Conservation (phyloP, 2,113 vertebrate genomes). For the Chiloscyllium plagiosum region DNA sequence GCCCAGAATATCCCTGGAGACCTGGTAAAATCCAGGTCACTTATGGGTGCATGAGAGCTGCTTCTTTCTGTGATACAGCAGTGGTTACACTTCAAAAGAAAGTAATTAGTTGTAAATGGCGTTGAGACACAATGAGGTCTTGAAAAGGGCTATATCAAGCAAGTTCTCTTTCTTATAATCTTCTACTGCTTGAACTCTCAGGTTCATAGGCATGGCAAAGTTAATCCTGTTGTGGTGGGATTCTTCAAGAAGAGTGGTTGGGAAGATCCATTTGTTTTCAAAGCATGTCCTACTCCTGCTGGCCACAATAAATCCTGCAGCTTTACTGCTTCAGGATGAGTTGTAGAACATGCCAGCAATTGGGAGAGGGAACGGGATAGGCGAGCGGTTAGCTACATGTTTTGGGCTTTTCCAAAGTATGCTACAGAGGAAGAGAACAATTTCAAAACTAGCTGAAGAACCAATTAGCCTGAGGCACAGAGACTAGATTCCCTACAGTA, state of each 20-base stretch:
- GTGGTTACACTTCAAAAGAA: too few relatives aligned
- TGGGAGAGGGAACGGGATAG: not conserved
- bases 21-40: too few relatives aligned
- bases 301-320: not conserved
- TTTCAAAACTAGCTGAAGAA: not conserved
- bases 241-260: not conserved
- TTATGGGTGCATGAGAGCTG: too few relatives aligned
- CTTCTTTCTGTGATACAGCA: too few relatives aligned
- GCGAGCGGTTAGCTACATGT: not conserved
- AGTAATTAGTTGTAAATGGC: too few relatives aligned
- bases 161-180: too few relatives aligned
- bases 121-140: too few relatives aligned
- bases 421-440: not conserved
- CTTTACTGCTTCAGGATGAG: not conserved
- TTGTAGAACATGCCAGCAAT: not conserved
- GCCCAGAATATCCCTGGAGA: too few relatives aligned
- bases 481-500: too few relatives aligned
- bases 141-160: too few relatives aligned
- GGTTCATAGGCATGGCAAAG: not conserved
- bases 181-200: too few relatives aligned
- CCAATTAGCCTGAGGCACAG: not conserved
- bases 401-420: not conserved
- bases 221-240: not conserved
- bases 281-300: not conserved
- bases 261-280: not conserved